Evolutionary conservation across 1,140 invertebrate species (phyloP), one percentile per base, ranked within the genome.

Genomic region (Drosophila sproati): DNA sequence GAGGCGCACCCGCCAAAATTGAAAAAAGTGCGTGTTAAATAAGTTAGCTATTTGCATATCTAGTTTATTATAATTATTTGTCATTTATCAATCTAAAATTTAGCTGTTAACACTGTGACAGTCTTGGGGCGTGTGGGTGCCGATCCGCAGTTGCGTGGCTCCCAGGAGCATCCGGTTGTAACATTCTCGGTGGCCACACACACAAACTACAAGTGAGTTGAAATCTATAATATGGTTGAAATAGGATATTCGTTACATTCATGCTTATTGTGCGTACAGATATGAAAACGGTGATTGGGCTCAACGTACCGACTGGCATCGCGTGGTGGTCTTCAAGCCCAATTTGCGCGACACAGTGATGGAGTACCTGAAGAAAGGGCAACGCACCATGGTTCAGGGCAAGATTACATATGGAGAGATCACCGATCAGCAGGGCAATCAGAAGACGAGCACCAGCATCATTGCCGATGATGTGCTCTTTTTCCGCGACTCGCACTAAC

Each of bases 151-250:
- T 95, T 96, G 82, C 94, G 97, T 71, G 98, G 98, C 0, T 95
- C 94, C 6, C 94, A 96, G 77, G 94, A 96, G 60, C 97, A 97
- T 93, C 98, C 98, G 7, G 96, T 98, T 29, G 95, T 98, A 51
- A 95, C 97, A 59, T 98, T 99, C 93, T 97, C 97, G 6, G 77
- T 99, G 51, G 98, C 98, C 3, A 99, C 98, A 34, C 96, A 98
- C 85, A 95, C 95, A 7, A 97, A 97, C 93, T 98, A 97, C 86
- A 96, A 95, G 79, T 92, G 41, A 87, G 61, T 62, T 0, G 31
- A 35, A 28, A 28, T 57, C 4, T 48, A 1, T 28, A 48, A 0
- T 0, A 45, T 45, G 1, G 20, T 20, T 20, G 20, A 20, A 50
- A 3, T 20, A 10, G 20, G 12, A 34, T 2, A 39, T 41, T 51